Conservation (phyloP, 2,888 invertebrate species). For the Drymonia ruficornis region DNA sequence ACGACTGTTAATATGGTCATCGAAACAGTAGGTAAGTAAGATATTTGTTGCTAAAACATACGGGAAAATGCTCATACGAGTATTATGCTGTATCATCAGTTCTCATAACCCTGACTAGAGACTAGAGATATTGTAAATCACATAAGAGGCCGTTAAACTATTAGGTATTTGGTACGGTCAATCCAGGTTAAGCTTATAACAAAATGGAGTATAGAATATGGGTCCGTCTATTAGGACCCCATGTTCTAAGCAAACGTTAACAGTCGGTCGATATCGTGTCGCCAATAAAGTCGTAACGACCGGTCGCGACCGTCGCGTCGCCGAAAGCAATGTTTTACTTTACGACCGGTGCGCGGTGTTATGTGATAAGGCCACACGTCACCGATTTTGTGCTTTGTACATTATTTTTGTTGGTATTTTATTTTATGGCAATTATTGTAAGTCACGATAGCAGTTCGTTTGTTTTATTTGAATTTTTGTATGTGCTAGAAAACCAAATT, state of each 20-base stretch:
- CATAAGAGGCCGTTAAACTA: too few species aligned
- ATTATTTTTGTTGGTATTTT: constrained; percentile 1
- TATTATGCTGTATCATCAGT: too few species aligned
- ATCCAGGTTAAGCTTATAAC: too few species aligned
- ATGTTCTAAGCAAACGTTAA: constrained; percentile 7
- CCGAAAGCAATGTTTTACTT: constrained; percentile 10
- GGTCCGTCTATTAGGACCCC: too few species aligned
- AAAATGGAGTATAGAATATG: too few species aligned
- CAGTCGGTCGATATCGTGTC: constrained; percentile 2
- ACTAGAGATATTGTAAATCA: too few species aligned
- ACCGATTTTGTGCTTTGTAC: constrained; percentile 10
- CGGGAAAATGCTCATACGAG: too few species aligned
- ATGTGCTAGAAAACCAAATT: too few species aligned
- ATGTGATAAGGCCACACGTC: constrained; percentile 29
- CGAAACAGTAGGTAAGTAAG: too few species aligned
- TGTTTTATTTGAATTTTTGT: neutral
- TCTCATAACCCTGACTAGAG: too few species aligned
- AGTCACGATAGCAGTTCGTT: constrained; percentile 10
- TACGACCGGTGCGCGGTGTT: constrained; percentile 29
- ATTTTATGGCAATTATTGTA: constrained; percentile 15
- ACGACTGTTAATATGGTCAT: neutral
- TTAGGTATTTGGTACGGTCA: too few species aligned
- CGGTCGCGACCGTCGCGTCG: neutral
- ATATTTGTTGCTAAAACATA: too few species aligned
- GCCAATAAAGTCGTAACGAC: constrained; percentile 35